Evolutionary conservation across 2,888 invertebrate species (phyloP), one percentile per base, ranked within the genome.

Genomic region (Lomographa bimaculata): DNA sequence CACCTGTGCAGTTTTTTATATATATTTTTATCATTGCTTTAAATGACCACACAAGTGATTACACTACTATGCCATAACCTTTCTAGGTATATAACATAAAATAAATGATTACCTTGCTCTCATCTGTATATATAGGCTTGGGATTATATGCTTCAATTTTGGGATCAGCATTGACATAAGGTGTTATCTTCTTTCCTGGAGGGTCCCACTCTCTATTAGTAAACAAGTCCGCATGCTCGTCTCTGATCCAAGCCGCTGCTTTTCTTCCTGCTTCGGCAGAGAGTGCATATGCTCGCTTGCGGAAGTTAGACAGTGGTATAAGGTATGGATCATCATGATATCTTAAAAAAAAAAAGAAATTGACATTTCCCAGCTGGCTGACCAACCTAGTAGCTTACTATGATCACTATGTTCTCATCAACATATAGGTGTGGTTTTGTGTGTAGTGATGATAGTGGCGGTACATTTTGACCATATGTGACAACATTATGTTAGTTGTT

Each of bases 251-350:
- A 39, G 92, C 91, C 0, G 97, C 97, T 5, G 97, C 94, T 78
- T 95, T 96, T 8, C 93, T 91, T 1, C 97, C 97, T 2, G 97
- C 91, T 75, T 97, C 97, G 53, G 95, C 94, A 0, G 97, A 91
- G 65, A 98, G 80, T 0, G 96, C 93, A 80, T 91, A 97, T 0
- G 91, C 83, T 46, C 97, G 87, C 75, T 96, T 53, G 71, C 90
- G 89, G 49, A 66, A 85, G 76, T 94, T 95, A 4, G 95, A 95
- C 41, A 89, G 76, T 0, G 97, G 97, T 52, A 94, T 94, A 7
- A 97, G 87, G 65, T 90, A 97, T 0, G 98, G 97, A 81, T 98
- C 98, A 90, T 98, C 98, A 61, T 96, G 95, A 72, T 93, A 98
- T 70, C 90, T 90, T 51, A 7, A 74, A 67, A 4, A 14, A 14